Evolutionary conservation across 2,888 invertebrate species (phyloP).

Genomic region (Conistra vaccinii): DNA sequence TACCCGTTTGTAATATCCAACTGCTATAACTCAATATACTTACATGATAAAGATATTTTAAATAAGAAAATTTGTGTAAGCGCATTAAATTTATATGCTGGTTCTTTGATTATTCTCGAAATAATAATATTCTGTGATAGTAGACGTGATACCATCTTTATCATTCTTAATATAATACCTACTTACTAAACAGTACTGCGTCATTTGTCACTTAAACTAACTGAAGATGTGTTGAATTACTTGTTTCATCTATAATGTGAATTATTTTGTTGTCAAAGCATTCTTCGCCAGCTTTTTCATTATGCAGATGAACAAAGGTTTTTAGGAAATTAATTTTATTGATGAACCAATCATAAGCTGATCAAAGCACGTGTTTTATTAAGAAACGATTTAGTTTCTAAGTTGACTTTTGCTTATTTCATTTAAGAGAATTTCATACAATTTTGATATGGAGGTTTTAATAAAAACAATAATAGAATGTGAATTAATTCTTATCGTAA

Average conservation of each 20-base stretch:
- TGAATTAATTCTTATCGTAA: conserved; percentile 48
- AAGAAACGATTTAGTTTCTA: conserved; percentile 14
- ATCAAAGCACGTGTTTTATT: conserved; percentile 16
- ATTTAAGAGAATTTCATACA: conserved; percentile 48
- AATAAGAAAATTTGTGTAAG: conserved; percentile 74
- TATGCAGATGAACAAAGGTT: conserved; percentile 39
- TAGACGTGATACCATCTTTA: conserved; percentile 89
- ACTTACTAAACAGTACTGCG: conserved; percentile 71
- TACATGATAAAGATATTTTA: conserved; percentile 69
- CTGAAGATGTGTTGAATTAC: conserved; percentile 45
- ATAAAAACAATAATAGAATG: conserved; percentile 50
- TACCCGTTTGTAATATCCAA: conserved; percentile 59
- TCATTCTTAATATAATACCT: conserved; percentile 68
- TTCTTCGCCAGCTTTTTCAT: conserved; percentile 52
- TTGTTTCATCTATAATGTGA: conserved; percentile 38
- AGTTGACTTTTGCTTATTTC: conserved; percentile 36
- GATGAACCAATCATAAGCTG: conserved; percentile 14
- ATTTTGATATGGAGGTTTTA: conserved; percentile 57
- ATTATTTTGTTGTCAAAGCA: conserved; percentile 42
- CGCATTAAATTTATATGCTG: conserved; percentile 77
- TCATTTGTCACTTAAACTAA: conserved; percentile 79
- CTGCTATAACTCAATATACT: conserved; percentile 62
- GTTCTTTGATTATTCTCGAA: conserved; percentile 82
- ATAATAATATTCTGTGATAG: conserved; percentile 90
- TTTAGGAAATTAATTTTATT: conserved; percentile 28